phyloP scores from a whole-genome alignment of 2,888 invertebrate genomes.

The Mesorhabditis spiculigera region DNA sequence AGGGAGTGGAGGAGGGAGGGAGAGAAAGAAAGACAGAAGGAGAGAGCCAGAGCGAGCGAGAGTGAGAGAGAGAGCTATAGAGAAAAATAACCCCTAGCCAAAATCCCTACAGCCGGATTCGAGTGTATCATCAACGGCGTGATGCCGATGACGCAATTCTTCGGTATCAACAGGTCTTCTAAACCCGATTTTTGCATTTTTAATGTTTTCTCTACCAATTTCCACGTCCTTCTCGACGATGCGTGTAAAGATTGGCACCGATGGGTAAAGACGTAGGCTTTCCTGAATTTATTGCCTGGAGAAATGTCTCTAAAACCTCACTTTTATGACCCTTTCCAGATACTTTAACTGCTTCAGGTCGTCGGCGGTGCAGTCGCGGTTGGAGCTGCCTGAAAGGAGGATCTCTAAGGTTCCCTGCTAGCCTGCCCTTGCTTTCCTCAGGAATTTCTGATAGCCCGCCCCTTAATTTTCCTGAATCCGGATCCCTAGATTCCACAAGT shows the following conservation, averaged over 20 bases:
- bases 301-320: constrained; percentile 16
- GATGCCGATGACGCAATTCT: constrained; percentile 27
- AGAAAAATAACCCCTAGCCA: neutral
- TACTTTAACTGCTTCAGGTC: constrained; percentile 49
- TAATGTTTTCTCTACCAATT: constrained; percentile 19
- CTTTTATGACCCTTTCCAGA: constrained; percentile 55
- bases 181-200: constrained; percentile 8
- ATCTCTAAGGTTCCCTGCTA: neutral
- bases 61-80: too few relatives aligned
- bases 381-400: constrained; percentile 17
- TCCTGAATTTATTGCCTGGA: neutral
- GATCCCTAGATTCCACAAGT: neutral
- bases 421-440: neutral
- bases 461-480: neutral
- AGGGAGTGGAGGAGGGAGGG: too few relatives aligned
- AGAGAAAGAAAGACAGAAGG: too few relatives aligned
- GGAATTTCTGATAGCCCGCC: neutral
- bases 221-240: constrained; percentile 27
- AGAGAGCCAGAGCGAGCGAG: too few relatives aligned
- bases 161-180: constrained; percentile 29
- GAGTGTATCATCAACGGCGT: constrained; percentile 34
- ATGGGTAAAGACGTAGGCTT: constrained; percentile 19
- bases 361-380: constrained; percentile 54
- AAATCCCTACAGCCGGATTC: constrained; percentile 16
- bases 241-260: constrained; percentile 35